Base-by-base conservation (phyloP, 2,113 vertebrate species). In the Austrofundulus limnaeus region DNA sequence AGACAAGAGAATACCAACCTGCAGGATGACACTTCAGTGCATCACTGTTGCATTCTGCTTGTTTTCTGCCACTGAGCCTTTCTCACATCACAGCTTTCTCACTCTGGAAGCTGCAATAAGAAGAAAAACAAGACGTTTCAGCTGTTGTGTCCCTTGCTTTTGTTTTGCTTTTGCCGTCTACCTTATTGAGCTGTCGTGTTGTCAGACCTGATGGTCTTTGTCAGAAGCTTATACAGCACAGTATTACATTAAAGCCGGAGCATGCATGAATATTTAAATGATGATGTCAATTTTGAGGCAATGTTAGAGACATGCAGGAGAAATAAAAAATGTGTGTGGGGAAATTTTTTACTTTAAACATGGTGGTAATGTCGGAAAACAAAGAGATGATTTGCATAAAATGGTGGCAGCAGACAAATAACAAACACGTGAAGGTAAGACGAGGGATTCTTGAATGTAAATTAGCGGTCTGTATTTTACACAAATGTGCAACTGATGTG, bases 321-420 rank as follows among this genome's bases (percentile, higher is more conserved):
- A 48, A 20, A 3, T 11, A 28, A 6, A 12, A 55, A 70, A 72
- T 2, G 31, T 5, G 10, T n/a, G 9, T 1, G 3, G 3, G 11
- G 25, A 28, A 50, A 12, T 1, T 10, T 16, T 39, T 38, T 24
- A 20, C 55, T 61, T 52, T 31, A 49, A 53, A 24, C 57, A 37
- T 62, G 63, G 21, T 4, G 13, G 1, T 11, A 59, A n/a, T 61
- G 34, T 67, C 59, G 68, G 72, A 63, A 51, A 66, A 77, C 61
- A 74, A 66, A 73, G 34, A 39, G 3, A 14, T 2, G 45, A 84
- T 81, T 82, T 65, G 53, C 76, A 78, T 84, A 47, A 53, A 60
- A 68, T 37, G 55, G 64, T 14, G 50, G 25, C 46, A 55, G 72
- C 38, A 60, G 24, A 62, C 57, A 49, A 17, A 54, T 50, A 31